Conservation (phyloP, 2,797 vertebrate genomes). For the Adelosebastes latens region DNA sequence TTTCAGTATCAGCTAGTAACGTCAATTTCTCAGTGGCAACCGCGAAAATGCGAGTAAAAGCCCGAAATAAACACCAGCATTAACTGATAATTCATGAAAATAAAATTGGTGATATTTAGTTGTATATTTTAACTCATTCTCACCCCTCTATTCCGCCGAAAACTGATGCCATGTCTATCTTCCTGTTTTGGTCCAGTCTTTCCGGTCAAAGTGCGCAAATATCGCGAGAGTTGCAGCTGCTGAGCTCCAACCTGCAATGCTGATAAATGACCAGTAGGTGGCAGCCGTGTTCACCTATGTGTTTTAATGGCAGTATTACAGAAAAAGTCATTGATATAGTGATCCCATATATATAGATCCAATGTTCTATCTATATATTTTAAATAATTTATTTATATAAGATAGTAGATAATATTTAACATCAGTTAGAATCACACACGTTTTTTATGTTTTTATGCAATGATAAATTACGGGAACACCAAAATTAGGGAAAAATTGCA, state of each 20-base stretch:
- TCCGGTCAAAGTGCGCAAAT: background rate
- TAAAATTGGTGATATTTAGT: accelerated
- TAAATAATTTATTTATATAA: too few relatives aligned
- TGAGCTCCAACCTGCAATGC: background rate
- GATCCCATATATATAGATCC: too few relatives aligned
- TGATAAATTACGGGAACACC: background rate
- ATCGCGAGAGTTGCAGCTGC: conserved; percentile 51
- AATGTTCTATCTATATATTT: too few relatives aligned
- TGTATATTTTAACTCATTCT: conserved; percentile 44
- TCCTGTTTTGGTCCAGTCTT: conserved; percentile 63
- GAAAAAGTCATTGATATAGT: too few relatives aligned
- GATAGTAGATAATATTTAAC: too few relatives aligned
- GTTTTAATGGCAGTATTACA: too few relatives aligned
- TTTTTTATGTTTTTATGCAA: background rate
- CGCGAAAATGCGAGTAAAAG: background rate
- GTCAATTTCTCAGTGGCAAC: background rate
- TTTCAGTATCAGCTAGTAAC: accelerated
- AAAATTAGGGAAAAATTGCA: background rate
- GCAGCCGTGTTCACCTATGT: background rate
- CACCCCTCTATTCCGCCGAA: conserved; percentile 86
- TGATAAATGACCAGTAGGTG: conserved; percentile 1
- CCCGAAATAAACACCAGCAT: accelerated
- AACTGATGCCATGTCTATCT: conserved; percentile 72
- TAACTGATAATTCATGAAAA: background rate
- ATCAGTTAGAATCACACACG: too few relatives aligned